Evolutionary conservation across 2,888 invertebrate species (phyloP).

Genomic region (Mimachlamys varia): DNA sequence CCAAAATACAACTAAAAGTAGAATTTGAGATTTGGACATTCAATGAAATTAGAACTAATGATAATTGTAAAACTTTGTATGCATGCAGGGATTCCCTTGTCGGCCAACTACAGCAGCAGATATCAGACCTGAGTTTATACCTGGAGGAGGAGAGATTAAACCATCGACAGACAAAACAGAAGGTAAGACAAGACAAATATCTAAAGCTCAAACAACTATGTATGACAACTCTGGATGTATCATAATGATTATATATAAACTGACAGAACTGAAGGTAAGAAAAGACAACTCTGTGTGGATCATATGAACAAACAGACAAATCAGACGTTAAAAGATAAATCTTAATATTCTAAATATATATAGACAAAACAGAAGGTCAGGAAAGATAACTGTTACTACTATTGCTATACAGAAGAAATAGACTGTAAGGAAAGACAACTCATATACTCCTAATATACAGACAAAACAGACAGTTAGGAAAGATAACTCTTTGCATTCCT

Average conservation of each 20-base stretch:
- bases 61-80: background rate
- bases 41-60: background rate
- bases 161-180: constrained; percentile 76
- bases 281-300: background rate
- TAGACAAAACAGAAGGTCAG: background rate
- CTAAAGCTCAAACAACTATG: background rate
- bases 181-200: constrained; percentile 61
- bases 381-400: background rate
- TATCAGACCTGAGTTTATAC: constrained; percentile 77
- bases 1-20: too few relatives aligned
- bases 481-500: background rate
- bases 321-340: background rate
- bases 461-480: background rate
- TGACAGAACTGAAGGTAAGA: background rate
- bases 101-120: constrained; percentile 75
- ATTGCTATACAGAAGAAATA: background rate
- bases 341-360: background rate
- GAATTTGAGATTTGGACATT: too few relatives aligned
- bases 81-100: constrained; percentile 68
- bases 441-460: background rate
- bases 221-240: background rate
- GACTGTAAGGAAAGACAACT: background rate
- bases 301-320: background rate
- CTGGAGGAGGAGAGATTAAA: constrained; percentile 79
- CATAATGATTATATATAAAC: background rate